A percentile compares a stretch with the other conserved stretches of the same genome.
Conservation (phyloP, 1,140 invertebrate species). For the Stegodyphus dumicola region DNA sequence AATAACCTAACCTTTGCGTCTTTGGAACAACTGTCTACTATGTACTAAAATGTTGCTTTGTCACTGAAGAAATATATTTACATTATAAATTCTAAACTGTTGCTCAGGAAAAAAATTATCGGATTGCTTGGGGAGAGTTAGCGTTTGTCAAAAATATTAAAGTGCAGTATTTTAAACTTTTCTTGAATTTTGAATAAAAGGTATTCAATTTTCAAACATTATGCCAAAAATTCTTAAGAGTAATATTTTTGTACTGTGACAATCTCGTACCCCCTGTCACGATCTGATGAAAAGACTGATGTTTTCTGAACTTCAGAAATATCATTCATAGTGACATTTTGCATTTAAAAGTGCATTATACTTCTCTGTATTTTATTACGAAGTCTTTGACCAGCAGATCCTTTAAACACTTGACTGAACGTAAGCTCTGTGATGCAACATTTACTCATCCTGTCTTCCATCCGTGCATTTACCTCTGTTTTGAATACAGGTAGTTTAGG, state of each 20-base stretch:
- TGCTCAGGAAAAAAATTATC: no score
- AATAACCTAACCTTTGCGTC: no score
- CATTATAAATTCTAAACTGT: no score
- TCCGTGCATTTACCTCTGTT: slow-evolving; percentile 52
- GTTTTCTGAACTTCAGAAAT: no score
- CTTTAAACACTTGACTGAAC: slow-evolving; percentile 42
- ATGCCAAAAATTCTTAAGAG: neutral
- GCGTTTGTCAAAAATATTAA: no score
- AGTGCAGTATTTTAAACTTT: no score
- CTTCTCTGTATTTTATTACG: neutral
- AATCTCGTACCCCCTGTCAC: neutral
- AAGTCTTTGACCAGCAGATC: slow-evolving; percentile 45
- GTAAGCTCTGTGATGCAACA: slow-evolving; percentile 17
- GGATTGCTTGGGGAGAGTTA: no score
- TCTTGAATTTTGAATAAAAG: no score
- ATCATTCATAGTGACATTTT: neutral
- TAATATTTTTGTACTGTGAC: neutral
- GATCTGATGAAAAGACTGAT: neutral
- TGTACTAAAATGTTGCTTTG: no score
- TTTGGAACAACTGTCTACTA: no score
- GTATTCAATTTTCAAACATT: neutral
- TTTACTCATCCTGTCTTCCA: slow-evolving; percentile 16
- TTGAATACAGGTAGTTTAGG: slow-evolving; percentile 42
- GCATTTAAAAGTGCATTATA: neutral
- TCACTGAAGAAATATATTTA: no score